Percentiles rank a stretch among this genome's conserved stretches.
phyloP scores from a whole-genome alignment of 2,888 invertebrate species.

The Zhuqinia jingwanae region DNA sequence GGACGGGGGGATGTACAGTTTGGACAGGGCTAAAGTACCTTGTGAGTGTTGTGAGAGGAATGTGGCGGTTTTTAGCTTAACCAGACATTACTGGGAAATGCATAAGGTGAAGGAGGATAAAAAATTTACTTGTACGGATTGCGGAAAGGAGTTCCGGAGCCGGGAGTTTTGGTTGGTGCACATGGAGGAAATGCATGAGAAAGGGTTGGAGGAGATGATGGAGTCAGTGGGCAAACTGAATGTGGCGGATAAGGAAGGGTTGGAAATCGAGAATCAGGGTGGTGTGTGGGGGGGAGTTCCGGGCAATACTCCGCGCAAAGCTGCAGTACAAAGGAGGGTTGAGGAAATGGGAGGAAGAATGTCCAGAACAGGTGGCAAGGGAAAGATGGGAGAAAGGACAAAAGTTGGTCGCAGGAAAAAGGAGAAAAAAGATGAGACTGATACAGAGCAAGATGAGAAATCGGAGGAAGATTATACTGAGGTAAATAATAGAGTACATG shows the following conservation, averaged over 20 bases:
- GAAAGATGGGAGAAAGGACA: no score
- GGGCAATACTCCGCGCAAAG: no score
- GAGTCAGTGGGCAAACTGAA: not conserved
- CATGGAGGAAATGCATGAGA: slow-evolving; percentile 31
- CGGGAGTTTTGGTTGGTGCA: slow-evolving; percentile 55
- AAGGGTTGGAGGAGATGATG: not conserved
- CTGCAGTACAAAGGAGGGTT: not conserved
- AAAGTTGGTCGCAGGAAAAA: no score
- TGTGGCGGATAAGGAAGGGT: not conserved
- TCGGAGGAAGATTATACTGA: not conserved
- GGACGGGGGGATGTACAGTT: not conserved
- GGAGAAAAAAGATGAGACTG: not conserved
- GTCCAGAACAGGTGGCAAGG: no score
- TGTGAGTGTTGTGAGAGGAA: slow-evolving; percentile 42
- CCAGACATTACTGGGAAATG: slow-evolving; percentile 46
- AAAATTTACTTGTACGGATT: not conserved
- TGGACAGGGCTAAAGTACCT: not conserved
- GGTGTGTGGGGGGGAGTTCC: not conserved
- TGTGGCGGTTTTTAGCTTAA: not conserved
- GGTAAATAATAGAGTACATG: not conserved
- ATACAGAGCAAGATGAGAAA: not conserved
- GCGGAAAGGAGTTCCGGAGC: slow-evolving; percentile 31
- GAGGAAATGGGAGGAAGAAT: not conserved
- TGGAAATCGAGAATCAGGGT: not conserved
- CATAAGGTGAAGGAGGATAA: slow-evolving; percentile 49